These are phyloP conservation scores for Dreissena polymorpha DNA, from an alignment of 1,140 invertebrate species.

Conservation along the genomic window DNA sequence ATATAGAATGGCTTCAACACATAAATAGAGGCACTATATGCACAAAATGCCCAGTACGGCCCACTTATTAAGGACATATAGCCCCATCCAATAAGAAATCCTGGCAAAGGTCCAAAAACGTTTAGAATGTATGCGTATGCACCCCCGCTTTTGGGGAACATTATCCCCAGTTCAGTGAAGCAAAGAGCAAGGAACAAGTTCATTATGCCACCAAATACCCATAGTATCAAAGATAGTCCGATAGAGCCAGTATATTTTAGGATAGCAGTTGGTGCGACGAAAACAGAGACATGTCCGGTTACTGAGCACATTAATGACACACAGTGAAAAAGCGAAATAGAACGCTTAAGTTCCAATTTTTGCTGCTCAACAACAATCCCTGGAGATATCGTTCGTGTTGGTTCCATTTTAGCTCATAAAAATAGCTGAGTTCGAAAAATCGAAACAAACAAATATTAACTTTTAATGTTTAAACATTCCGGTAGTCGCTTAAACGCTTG, in stretches of 20 bases:
- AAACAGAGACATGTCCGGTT: slow-evolving; percentile 73
- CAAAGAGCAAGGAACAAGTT: slow-evolving; percentile 93
- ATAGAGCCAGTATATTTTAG: slow-evolving; percentile 66
- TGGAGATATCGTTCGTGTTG: too few relatives aligned
- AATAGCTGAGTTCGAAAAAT: too few relatives aligned
- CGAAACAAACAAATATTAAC: too few relatives aligned
- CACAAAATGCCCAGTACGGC: slow-evolving; percentile 79
- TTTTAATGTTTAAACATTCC: too few relatives aligned
- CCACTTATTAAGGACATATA: slow-evolving; percentile 86
- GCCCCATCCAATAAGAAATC: slow-evolving; percentile 98
- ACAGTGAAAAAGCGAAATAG: slow-evolving; percentile 68
- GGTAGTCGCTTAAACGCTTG: too few relatives aligned
- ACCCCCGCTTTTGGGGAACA: too few relatives aligned
- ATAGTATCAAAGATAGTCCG: slow-evolving; percentile 89
- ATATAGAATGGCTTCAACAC: slow-evolving; percentile 70
- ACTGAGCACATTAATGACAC: slow-evolving; percentile 72
- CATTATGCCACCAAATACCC: slow-evolving; percentile 90
- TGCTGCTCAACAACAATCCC: background rate
- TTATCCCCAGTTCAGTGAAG: slow-evolving; percentile 98
- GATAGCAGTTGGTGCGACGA: slow-evolving; percentile 71
- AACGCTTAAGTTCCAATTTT: slow-evolving; percentile 63
- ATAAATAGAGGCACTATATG: slow-evolving; percentile 74
- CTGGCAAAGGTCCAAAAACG: slow-evolving; percentile 92
- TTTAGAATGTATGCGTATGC: slow-evolving; percentile 96
- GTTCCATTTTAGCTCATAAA: too few relatives aligned